phyloP scores from a whole-genome alignment of 2,797 vertebrate genomes.

The Scarus forsteni region DNA sequence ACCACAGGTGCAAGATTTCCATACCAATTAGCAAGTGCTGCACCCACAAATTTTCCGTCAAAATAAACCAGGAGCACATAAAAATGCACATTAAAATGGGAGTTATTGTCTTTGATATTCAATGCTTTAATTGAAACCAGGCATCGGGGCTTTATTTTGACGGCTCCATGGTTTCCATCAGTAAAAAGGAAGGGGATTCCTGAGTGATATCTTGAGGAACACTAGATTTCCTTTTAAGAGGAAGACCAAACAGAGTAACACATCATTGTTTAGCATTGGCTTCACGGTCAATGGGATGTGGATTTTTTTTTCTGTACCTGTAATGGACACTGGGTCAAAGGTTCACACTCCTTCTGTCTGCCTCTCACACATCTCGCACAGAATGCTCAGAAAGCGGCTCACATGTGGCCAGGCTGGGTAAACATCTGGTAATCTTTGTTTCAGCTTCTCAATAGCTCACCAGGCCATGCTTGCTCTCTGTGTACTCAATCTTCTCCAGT shows the following conservation, averaged over 20 bases:
- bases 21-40: conserved; percentile 82
- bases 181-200: conserved; percentile 79
- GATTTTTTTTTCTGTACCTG: conserved; percentile 56
- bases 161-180: conserved; percentile 79
- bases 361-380: conserved; percentile 62
- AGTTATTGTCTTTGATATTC: conserved; percentile 85
- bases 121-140: conserved; percentile 85
- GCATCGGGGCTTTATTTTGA: conserved; percentile 76
- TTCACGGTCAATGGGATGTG: conserved; percentile 60
- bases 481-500: conserved; percentile 81
- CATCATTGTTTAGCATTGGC: conserved; percentile 81
- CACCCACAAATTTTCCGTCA: conserved; percentile 84
- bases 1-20: conserved; percentile 87
- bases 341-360: conserved; percentile 72
- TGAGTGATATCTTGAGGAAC: conserved; percentile 80
- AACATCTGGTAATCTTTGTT: conserved; percentile 86
- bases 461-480: conserved; percentile 75
- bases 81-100: conserved; percentile 80
- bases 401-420: conserved; percentile 76
- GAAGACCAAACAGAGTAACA: conserved; percentile 74
- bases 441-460: conserved; percentile 79
- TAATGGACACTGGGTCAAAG: conserved; percentile 76
- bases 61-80: conserved; percentile 81
- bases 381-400: conserved; percentile 68
- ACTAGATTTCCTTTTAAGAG: conserved; percentile 75